Conservation (phyloP, 2,888 invertebrate genomes). For the Athrips mouffetella region DNA sequence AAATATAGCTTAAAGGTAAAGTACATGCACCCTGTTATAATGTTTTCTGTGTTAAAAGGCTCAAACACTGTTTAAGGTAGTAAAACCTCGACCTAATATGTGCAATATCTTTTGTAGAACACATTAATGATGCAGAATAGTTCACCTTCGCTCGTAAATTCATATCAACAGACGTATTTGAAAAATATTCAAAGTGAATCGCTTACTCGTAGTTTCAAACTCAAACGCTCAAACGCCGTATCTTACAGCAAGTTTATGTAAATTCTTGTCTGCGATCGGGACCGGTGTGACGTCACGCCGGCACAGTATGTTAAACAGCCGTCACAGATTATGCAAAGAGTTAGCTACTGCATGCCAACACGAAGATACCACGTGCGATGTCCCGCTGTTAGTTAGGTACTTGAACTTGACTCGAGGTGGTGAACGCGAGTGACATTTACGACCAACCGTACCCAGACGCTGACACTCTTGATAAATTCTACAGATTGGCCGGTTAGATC, state of each 20-base stretch:
- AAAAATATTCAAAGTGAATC: background rate
- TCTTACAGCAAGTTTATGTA: conserved; percentile 51
- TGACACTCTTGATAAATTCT: background rate
- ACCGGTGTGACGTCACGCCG: conserved; percentile 51
- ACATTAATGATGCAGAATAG: too few relatives aligned
- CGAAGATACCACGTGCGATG: conserved; percentile 38
- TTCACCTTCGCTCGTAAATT: too few relatives aligned
- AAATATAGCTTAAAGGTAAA: too few relatives aligned
- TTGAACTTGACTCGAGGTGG: conserved; percentile 60
- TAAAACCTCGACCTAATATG: too few relatives aligned
- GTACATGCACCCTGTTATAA: too few relatives aligned
- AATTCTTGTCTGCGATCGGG: conserved; percentile 40
- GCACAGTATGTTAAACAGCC: conserved; percentile 42
- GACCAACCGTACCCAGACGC: too few relatives aligned
- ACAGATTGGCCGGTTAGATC: background rate
- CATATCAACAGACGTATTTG: too few relatives aligned
- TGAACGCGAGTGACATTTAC: conserved; percentile 36
- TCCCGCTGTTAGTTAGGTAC: conserved; percentile 43
- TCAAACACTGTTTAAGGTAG: too few relatives aligned
- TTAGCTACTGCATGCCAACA: conserved; percentile 52
- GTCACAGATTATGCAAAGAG: conserved; percentile 43
- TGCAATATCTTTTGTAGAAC: too few relatives aligned
- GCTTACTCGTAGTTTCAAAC: conserved; percentile 15
- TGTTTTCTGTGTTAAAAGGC: too few relatives aligned
- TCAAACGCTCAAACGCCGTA: conserved; percentile 36